Evolutionary conservation across 2,113 vertebrate genomes (phyloP), one percentile per base, ranked within the genome.

Genomic region (Tympanuchus pallidicinctus): DNA sequence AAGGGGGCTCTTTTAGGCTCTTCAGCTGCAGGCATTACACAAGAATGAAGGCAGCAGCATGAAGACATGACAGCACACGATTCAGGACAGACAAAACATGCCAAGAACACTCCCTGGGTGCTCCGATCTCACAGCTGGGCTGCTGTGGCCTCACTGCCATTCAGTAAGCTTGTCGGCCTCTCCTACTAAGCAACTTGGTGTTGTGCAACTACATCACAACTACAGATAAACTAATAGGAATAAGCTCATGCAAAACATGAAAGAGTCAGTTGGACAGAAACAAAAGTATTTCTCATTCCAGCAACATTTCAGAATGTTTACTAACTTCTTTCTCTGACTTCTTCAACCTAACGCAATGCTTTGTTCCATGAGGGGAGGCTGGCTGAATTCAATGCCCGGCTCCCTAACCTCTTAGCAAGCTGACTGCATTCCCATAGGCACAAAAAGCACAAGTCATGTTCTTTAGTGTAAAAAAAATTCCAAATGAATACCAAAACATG

Each of bases 401-500:
- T 73, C 38, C 59, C 59, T 40, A 4, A 0, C 5, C 28, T 45
- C 45, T 50, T 56, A 86, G 13, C 17, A 67, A 17, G 40, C 19
- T 24, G 24, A 36, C 0, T 19, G 45, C 66, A 9, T 18, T 61
- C 67, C 36, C 21, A 47, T 6, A 21, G 32, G 36, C 27, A 16
- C 32, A 22, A 61, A 59, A 64, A 18, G 69, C 50, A 21, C 15
- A 36, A 48, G 18, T 36, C 63, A 9, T 0, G 13, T 13, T 52
- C 57, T 81, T 70, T 7, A 20, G 32, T 34, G 5, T 28, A 34
- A 50, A 38, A 14, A 14, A 82, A 73, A 67, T 40, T 76, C 54
- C 64, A 65, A 47, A 48, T 0, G 28, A 36, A 8, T 0, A 11
- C 2, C 7, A 1, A 38, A 57, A 27, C 25, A 12, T 0, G 0